These are phyloP conservation scores for Sandelia bainsii DNA, from an alignment of 2,797 vertebrate species.

Conservation along the genomic window DNA sequence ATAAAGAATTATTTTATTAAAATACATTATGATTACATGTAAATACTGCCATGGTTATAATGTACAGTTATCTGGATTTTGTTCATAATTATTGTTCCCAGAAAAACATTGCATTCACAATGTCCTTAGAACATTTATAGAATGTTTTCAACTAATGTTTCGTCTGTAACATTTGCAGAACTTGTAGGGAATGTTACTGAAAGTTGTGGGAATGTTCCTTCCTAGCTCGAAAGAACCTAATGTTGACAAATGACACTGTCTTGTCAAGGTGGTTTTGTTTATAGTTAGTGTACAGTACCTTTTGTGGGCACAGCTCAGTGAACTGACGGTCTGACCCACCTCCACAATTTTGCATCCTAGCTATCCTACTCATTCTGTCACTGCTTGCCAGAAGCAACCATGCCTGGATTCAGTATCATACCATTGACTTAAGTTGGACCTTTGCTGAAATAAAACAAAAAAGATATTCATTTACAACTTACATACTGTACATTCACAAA, in stretches of 20 bases:
- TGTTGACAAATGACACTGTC: conserved; percentile 66
- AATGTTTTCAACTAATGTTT: too few species aligned
- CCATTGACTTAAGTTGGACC: conserved; percentile 3
- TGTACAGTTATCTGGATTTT: conserved; percentile 39
- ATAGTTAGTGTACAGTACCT: conserved; percentile 38
- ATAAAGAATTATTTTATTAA: conserved; percentile 35
- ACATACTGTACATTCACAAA: background rate
- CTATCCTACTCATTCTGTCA: conserved; percentile 36
- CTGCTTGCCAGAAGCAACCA: conserved; percentile 5
- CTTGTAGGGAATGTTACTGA: too few species aligned
- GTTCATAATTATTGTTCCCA: conserved; percentile 6
- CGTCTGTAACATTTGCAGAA: too few species aligned
- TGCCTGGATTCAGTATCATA: conserved; percentile 23
- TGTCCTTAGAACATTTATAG: too few species aligned
- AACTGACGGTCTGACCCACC: conserved; percentile 55
- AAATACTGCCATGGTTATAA: conserved; percentile 52
- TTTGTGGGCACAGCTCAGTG: conserved; percentile 54
- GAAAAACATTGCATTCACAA: too few species aligned
- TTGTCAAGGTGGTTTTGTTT: conserved; percentile 69
- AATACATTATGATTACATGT: conserved; percentile 50
- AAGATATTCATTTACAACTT: background rate
- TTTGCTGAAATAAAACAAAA: conserved; percentile 26
- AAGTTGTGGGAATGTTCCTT: too few species aligned
- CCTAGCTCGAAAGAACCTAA: conserved; percentile 48
- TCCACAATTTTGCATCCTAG: conserved; percentile 40